These are phyloP conservation scores for Leucophora obtusa DNA, from an alignment of 2,888 invertebrate species.

Conservation along the genomic window DNA sequence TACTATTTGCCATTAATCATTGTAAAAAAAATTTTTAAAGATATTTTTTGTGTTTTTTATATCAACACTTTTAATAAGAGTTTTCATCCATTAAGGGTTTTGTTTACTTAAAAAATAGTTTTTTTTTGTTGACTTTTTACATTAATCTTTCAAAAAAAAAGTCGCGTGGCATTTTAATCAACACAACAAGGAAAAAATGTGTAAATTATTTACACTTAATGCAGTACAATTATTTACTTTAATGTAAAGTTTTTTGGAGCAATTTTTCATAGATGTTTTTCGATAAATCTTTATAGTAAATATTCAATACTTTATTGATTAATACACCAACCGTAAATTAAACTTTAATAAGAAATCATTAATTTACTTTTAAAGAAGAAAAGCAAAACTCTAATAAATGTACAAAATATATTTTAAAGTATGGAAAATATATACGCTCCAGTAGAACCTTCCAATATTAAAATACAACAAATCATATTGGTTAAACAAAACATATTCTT, in stretches of 20 bases:
- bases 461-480: too few species aligned
- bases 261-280: constrained; percentile 43
- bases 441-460: too few species aligned
- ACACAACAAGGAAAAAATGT: constrained; percentile 17
- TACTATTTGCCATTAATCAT: constrained; percentile 43
- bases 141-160: constrained; percentile 36
- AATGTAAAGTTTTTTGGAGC: constrained; percentile 41
- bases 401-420: not conserved
- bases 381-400: too few species aligned
- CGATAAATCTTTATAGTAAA: constrained; percentile 39
- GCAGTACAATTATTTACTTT: constrained; percentile 53
- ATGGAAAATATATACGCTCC: too few species aligned
- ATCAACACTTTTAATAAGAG: constrained; percentile 9
- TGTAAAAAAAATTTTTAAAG: constrained; percentile 28
- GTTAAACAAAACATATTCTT: too few species aligned
- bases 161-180: constrained; percentile 48
- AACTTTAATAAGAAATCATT: constrained; percentile 1
- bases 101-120: constrained; percentile 28
- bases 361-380: not conserved
- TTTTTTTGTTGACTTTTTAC: constrained; percentile 19
- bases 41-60: constrained; percentile 9
- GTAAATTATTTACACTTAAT: constrained; percentile 60
- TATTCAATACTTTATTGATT: constrained; percentile 39
- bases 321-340: constrained; percentile 40
- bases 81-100: constrained; percentile 34